Conservation (phyloP, 35 echinoderm and acorn worm genomes). For the Amphiura filiformis region DNA sequence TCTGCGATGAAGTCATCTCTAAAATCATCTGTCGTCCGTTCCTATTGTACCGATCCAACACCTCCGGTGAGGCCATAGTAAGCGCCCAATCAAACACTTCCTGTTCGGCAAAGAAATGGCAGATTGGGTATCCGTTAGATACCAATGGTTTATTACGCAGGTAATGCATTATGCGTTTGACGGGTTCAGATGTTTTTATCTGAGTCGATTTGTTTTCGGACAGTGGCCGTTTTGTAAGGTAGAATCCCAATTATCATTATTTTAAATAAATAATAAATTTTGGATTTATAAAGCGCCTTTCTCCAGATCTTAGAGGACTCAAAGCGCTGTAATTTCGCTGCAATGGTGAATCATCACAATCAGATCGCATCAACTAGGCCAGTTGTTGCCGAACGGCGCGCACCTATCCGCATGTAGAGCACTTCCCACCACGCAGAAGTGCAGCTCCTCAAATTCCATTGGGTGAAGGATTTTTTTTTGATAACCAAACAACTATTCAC, state of each 20-base stretch:
- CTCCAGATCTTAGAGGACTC: too few relatives aligned
- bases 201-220: neutral
- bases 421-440: too few relatives aligned
- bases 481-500: too few relatives aligned
- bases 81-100: conserved; percentile 25
- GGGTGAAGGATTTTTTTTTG: too few relatives aligned
- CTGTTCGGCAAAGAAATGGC: neutral
- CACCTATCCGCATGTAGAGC: neutral
- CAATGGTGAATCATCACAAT: too few relatives aligned
- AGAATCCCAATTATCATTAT: neutral
- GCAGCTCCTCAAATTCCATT: too few relatives aligned
- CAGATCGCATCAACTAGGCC: too few relatives aligned
- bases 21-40: conserved; percentile 32
- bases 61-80: neutral
- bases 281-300: too few relatives aligned
- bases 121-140: too few relatives aligned
- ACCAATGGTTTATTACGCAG: too few relatives aligned
- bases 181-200: neutral
- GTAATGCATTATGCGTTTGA: neutral
- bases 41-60: neutral
- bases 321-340: too few relatives aligned
- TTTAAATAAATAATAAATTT: neutral
- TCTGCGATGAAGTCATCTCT: neutral
- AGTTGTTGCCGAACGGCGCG: too few relatives aligned
- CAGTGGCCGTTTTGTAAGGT: neutral